A percentile compares a stretch with the other conserved stretches of the same genome.
phyloP scores from a whole-genome alignment of 2,797 vertebrate genomes.

The Tympanoctomys barrerae region DNA sequence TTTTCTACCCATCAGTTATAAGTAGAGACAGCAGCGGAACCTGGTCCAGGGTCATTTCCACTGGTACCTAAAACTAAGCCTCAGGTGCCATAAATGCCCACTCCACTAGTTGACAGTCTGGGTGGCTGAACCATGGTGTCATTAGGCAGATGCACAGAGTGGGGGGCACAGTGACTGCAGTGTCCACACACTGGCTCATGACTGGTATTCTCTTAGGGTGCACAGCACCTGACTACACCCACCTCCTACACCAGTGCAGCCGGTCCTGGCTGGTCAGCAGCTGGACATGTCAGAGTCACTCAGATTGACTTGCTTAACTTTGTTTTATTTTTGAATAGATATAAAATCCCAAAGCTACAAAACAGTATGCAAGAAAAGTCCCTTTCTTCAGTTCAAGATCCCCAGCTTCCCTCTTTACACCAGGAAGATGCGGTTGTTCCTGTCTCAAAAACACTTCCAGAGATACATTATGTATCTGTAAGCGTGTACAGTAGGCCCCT shows the following conservation, averaged over 20 bases:
- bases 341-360: not conserved
- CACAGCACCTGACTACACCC: not conserved
- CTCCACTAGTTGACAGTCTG: not conserved
- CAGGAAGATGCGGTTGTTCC: not conserved
- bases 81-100: not conserved
- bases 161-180: fast-evolving
- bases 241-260: not conserved
- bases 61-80: not conserved
- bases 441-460: not conserved
- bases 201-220: not conserved
- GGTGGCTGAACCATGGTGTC: not conserved
- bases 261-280: too few relatives aligned
- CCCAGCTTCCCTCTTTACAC: not conserved
- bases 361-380: not conserved
- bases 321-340: not conserved
- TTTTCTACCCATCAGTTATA: not conserved
- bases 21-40: not conserved
- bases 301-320: not conserved
- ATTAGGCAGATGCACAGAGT: not conserved
- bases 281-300: not conserved
- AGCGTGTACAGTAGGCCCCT: not conserved
- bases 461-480: not conserved
- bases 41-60: not conserved
- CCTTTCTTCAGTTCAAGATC: not conserved
- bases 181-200: not conserved